A percentile compares a stretch with the other conserved stretches of the same genome.
These are phyloP conservation scores for Adelognathus sp. DNA, from an alignment of 2,888 invertebrate genomes.

Conservation along the genomic window DNA sequence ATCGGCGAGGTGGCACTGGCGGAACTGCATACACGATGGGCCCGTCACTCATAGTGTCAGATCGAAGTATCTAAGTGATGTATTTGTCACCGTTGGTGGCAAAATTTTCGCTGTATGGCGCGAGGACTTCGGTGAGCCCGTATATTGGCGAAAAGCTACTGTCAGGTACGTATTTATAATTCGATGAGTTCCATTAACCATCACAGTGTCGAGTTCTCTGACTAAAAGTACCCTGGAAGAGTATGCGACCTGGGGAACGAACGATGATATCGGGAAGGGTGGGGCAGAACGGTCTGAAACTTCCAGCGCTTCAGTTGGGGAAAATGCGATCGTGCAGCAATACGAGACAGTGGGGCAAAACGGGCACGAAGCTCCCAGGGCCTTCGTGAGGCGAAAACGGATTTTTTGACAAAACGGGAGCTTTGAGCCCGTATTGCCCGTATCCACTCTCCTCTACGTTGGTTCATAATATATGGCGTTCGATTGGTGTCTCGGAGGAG, in stretches of 20 bases:
- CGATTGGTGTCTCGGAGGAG: too few species aligned
- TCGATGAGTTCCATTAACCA: neutral
- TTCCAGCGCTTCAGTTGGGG: too few species aligned
- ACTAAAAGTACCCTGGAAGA: neutral
- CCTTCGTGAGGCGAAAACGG: too few species aligned
- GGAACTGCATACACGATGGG: conserved; percentile 87
- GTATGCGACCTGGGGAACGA: neutral
- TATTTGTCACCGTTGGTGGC: conserved; percentile 89
- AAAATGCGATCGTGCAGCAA: too few species aligned
- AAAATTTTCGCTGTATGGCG: conserved; percentile 90
- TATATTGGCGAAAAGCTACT: conserved; percentile 86
- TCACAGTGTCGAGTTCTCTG: neutral
- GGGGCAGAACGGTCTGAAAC: too few species aligned
- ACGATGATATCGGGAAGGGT: too few species aligned
- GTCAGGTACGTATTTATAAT: conserved; percentile 64
- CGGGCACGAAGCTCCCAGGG: too few species aligned
- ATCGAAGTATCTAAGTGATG: conserved; percentile 85
- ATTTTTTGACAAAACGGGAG: too few species aligned
- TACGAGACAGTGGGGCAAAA: too few species aligned
- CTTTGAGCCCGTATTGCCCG: too few species aligned
- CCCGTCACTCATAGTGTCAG: conserved; percentile 84
- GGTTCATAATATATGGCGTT: too few species aligned
- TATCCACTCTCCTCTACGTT: too few species aligned
- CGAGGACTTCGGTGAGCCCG: conserved; percentile 85
- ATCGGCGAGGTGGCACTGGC: conserved; percentile 79